Evolutionary conservation across 2,888 invertebrate species (phyloP), one percentile per base, ranked within the genome.

Genomic region (Dynastes hyllus): DNA sequence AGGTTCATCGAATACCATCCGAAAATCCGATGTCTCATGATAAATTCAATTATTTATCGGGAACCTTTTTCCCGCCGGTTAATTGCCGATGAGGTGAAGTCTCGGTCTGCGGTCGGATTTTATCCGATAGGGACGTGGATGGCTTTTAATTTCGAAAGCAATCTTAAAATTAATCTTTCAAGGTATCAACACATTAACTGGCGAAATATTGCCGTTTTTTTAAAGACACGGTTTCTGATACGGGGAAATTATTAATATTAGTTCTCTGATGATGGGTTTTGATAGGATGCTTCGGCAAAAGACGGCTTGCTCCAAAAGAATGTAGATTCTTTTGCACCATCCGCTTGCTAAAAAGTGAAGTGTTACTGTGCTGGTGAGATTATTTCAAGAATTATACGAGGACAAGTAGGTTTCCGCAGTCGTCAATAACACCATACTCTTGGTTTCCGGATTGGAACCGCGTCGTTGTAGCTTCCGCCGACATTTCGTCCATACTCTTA

Each of bases 41-140:
- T 67, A 67, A 67, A 67, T 67, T 67, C 66, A 67, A 67, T 67
- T 67, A 67, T 67, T 67, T 67, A 67, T 67, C 55, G 66, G 22
- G 45, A 5, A 67, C 9, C 1, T 45, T 67, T 65, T 45, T 67
- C 45, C 45, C 22, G 40, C 11, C 45, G 45, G 45, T 67, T 67
- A 67, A 67, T 67, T 67, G 66, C 16, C 22, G 55, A 58, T 58
- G 55, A 58, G 2, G 45, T 16, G 37, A 16, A 16, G 32, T 40
- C 45, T n/a, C 66, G 40, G 11, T 5, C 40, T 32, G 66, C 22
- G 16, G 45, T 45, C 29, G n/a, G 61, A 6, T 73, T 16, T 73
- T 73, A 73, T 73, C 73, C 22, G 37, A n/a, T 11, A 22, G 40
- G 22, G 9, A 22, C n/a, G 22, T 58, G 22, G 11, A 27, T 11